phyloP scores from a whole-genome alignment of 2,888 invertebrate genomes.

The Nephrotoma flavescens region DNA sequence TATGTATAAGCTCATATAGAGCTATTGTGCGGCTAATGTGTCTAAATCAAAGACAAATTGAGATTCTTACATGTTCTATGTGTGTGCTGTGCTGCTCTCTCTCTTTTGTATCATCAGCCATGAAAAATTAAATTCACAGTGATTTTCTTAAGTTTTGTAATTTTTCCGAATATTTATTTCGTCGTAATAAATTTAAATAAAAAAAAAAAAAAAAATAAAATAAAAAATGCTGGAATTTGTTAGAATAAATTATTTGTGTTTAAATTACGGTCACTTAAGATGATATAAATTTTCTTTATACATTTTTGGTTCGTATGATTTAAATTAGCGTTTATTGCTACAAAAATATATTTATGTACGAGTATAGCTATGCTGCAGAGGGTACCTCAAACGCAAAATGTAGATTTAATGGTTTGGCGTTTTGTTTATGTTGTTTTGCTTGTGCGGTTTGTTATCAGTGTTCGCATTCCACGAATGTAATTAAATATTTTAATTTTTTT shows the following conservation, averaged over 20 bases:
- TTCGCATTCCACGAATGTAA: neutral
- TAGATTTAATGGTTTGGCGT: neutral
- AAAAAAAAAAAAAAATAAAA: neutral
- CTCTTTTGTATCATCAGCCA: too few relatives aligned
- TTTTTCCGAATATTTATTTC: neutral
- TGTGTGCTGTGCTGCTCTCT: neutral
- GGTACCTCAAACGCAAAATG: neutral
- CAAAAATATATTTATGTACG: neutral
- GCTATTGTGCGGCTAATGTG: neutral
- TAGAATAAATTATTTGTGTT: neutral
- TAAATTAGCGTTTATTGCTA: neutral
- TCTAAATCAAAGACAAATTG: neutral
- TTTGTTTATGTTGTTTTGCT: neutral
- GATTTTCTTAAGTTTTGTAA: neutral
- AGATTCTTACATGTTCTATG: neutral
- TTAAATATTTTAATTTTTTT: neutral
- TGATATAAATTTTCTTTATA: neutral
- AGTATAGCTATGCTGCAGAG: neutral
- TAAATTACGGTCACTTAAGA: slow-evolving; percentile 3
- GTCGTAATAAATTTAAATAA: neutral
- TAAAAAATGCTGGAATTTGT: neutral
- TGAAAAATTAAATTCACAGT: neutral
- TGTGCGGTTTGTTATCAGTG: neutral
- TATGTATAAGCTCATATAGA: neutral
- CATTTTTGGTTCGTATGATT: neutral